Evolutionary conservation across 2,888 invertebrate genomes (phyloP), one percentile per base, ranked within the genome.

Genomic region (Ormyrus thymus): DNA sequence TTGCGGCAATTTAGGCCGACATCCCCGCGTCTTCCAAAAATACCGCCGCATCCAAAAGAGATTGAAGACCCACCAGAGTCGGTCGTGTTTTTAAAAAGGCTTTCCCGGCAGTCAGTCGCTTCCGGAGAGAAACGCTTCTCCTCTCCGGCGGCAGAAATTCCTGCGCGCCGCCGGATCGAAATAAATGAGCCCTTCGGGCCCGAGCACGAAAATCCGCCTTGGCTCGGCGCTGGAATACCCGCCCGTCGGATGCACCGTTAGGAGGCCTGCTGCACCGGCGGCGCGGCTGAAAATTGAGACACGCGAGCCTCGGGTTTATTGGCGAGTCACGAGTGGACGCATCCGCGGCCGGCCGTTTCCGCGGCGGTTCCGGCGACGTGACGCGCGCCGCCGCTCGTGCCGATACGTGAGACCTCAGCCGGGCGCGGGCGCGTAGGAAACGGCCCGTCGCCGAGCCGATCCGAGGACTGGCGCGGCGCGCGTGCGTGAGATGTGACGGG

Each of bases 301-400:
- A 83, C 83, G 83, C 82, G 83, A 82, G 79, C 79, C 78, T 79
- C 65, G 75, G 78, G 81, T 83, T 81, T 82, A 83, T 81, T 76
- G 82, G 79, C 82, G 81, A 81, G 82, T 82, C 83, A 82, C 82
- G 82, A 78, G 81, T 78, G 64, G 29, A 29, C 81, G 79, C 81
- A 55, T 53, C 66, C 66, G 53, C 43, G 45, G 59, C n/a, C 48
- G 59, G 15, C 50, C 68, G 79, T 81, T 83, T 83, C 83, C 83
- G 82, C 78, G 76, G 81, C 81, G 81, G 80, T 82, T 82, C 83
- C 81, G 81, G 86, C 86, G 86, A 88, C 88, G 88, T 88, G 88
- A 87, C 88, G 62, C 43, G 53, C 7, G 59, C 8, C 15, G 9
- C 43, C 48, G 48, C 0, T 29, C 29, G 29, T 29, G 29, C 29